These are phyloP conservation scores for Cyprinodon tularosa DNA, from an alignment of 2,113 vertebrate genomes.

Conservation along the genomic window DNA sequence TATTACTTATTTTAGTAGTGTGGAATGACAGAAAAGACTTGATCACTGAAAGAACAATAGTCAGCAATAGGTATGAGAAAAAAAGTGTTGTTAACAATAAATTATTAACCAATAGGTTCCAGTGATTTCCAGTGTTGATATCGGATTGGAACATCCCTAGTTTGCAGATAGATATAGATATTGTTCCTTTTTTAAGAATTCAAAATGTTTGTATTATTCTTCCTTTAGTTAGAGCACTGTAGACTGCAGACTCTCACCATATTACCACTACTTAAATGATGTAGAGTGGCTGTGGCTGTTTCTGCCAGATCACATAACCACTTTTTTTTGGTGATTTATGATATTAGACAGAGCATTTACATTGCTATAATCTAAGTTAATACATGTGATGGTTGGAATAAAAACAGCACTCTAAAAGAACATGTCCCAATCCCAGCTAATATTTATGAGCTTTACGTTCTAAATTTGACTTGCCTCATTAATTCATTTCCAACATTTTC, in stretches of 20 bases:
- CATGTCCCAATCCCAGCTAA: conserved; percentile 19
- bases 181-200: too few relatives aligned
- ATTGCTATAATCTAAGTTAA: conserved; percentile 9
- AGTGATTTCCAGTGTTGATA: too few relatives aligned
- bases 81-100: too few relatives aligned
- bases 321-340: neutral
- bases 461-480: conserved; percentile 15
- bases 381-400: conserved; percentile 20
- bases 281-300: conserved; percentile 8
- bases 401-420: conserved; percentile 10
- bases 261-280: neutral
- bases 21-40: too few relatives aligned
- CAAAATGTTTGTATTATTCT: too few relatives aligned
- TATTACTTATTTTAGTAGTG: too few relatives aligned
- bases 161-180: too few relatives aligned
- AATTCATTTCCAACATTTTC: neutral
- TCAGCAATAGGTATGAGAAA: too few relatives aligned
- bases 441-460: conserved; percentile 26
- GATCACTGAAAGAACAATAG: too few relatives aligned
- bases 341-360: neutral
- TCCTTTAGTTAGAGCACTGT: too few relatives aligned
- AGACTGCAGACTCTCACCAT: neutral
- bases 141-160: too few relatives aligned
- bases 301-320: conserved; percentile 4
- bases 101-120: too few relatives aligned